Base-by-base conservation (phyloP, 2,113 vertebrate genomes). In the Spheniscus mendiculus region DNA sequence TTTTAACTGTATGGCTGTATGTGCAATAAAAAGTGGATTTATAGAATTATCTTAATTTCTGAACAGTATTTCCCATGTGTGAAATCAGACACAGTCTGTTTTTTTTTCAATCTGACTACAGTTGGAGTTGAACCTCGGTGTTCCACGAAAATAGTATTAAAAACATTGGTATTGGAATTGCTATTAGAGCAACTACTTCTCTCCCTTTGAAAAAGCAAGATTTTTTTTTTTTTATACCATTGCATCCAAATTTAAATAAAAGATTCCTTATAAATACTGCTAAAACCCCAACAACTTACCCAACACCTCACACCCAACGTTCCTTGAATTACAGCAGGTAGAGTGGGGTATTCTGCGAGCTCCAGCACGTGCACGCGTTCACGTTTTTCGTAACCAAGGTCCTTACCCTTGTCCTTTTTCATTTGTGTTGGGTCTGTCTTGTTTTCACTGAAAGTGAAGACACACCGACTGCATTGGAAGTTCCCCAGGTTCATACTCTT, bases 391-490 rank as follows among this genome's bases (percentile, higher is more conserved):
- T 69, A 25, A 47, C 44, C 29, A 10, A 13, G 27, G 34, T 34
- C 52, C 29, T 32, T 38, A 8, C 26, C 7, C 4, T 23, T 17
- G n/a, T n/a, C 44, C 44, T 19, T 38, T 15, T 17, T 4, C 23
- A 7, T 25, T 9, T 18, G 18, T 36, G 30, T 29, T 19, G 26
- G 32, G 23, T 23, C 11, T 34, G 52, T 36, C 38, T 44, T 21
- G 12, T 23, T n/a, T 27, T 42, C 44, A 6, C 36, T 20, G 47
- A 4, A 27, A 8, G 44, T 8, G 17, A n/a, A 23, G 36, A 10
- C 5, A 3, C 7, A 5, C 6, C 1, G 2, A 3, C 53, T 18
- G 61, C 27, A 5, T 2, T 34, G 42, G 21, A 27, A 38, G 7
- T 2, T 47, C 29, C 40, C 13, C 15, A 29, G 26, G 23, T 34